phyloP scores from a whole-genome alignment of 2,888 invertebrate genomes.

The Pachliopta kotzebuea region DNA sequence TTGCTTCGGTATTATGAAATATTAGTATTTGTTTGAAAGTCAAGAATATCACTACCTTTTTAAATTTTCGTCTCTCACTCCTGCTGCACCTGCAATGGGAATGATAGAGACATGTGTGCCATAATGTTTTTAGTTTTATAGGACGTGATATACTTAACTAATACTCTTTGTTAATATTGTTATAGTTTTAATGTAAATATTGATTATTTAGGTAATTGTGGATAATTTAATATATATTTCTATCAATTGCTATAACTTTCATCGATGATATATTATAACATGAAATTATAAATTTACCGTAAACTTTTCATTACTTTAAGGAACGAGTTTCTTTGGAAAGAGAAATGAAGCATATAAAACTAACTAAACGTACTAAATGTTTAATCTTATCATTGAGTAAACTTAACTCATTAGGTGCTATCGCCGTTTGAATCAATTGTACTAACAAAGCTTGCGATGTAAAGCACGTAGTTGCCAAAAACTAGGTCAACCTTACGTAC shows the following conservation, averaged over 20 bases:
- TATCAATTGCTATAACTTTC: background rate
- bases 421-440: constrained; percentile 39
- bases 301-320: background rate
- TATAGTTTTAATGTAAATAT: too few relatives aligned
- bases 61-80: too few relatives aligned
- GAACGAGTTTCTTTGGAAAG: background rate
- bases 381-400: constrained; percentile 30
- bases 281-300: background rate
- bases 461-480: constrained; percentile 34
- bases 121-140: too few relatives aligned
- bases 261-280: background rate
- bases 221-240: too few relatives aligned
- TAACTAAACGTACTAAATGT: constrained; percentile 24
- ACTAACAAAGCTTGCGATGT: constrained; percentile 34
- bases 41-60: too few relatives aligned
- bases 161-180: too few relatives aligned
- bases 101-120: too few relatives aligned
- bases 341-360: background rate
- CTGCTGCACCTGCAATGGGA: too few relatives aligned
- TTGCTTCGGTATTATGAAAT: too few relatives aligned
- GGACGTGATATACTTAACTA: too few relatives aligned
- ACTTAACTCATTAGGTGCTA: constrained; percentile 36
- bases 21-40: too few relatives aligned
- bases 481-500: constrained; percentile 41
- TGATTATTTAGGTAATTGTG: too few relatives aligned